Base-by-base conservation (phyloP, 2,888 invertebrate species). In the Cactoblastis cactorum region DNA sequence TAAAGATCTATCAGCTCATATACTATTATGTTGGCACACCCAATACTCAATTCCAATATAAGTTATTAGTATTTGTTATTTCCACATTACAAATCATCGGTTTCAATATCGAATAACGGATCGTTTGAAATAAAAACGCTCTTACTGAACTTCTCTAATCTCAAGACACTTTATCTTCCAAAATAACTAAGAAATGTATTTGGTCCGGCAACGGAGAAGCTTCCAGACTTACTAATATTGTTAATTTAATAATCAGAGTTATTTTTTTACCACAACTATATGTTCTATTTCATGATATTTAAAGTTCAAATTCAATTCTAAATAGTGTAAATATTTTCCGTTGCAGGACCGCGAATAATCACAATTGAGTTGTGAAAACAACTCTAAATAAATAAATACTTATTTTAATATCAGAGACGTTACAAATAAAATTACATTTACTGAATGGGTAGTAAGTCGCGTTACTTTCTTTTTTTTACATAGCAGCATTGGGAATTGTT, bases 381-480 rank as follows among this genome's bases (percentile, higher is more conserved):
- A 59, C 69, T 47, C 77, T 81, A 81, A 69, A 74, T 79, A 83
- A 85, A 85, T 85, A 85, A 85, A 85, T 85, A 85, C 83, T 84
- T 84, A 80, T 60, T 64, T 73, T 76, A 81, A 81, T 80, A 83
- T 80, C 82, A 78, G 80, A 81, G 74, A 77, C 69, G 65, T 77
- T 79, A 78, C 68, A 80, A 76, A 74, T 74, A 73, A 71, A 74
- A 69, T 55, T 65, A 65, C 62, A 59, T 65, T 62, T 54, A 56
- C 39, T 47, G 58, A 53, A 57, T 58, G 58, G 60, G 56, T 56
- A 55, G 57, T 51, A 61, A 63, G 57, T 63, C 61, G 57, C 61
- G 53, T 62, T 61, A 9, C 54, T 63, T 61, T 69, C 58, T 62
- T 22, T 57, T 53, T 52, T 47, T 47, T 45, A 34, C 45, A 47